Conservation (phyloP, 2,113 vertebrate species). For the Thunnus thynnus region DNA sequence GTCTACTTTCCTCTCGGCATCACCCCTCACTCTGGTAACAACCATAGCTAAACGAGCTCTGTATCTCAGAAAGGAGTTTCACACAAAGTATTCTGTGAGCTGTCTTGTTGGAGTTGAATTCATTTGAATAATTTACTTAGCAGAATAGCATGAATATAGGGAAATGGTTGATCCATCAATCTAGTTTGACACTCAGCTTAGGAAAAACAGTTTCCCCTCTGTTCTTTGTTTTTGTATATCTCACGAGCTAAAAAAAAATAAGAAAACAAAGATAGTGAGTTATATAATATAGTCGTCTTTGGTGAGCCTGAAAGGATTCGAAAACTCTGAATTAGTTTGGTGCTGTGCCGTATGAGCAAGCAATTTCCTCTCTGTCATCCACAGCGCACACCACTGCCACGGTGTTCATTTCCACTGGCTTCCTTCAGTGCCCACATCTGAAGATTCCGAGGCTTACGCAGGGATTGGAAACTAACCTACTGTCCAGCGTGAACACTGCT, state of each 20-base stretch:
- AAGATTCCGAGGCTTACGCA: constrained; percentile 61
- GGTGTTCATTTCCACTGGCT: constrained; percentile 75
- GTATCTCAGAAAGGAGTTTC: constrained; percentile 60
- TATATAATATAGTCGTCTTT: constrained; percentile 64
- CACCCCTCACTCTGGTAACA: constrained; percentile 70
- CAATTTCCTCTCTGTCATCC: constrained; percentile 77
- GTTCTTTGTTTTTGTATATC: constrained; percentile 62
- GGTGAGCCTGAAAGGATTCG: constrained; percentile 56
- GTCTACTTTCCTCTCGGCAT: constrained; percentile 65
- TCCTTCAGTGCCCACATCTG: constrained; percentile 73
- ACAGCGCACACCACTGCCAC: constrained; percentile 56
- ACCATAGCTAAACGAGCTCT: constrained; percentile 69
- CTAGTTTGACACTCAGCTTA: constrained; percentile 61
- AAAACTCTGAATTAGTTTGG: constrained; percentile 59
- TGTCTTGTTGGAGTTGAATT: constrained; percentile 69
- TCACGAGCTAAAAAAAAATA: constrained; percentile 38
- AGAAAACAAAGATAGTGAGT: constrained; percentile 58
- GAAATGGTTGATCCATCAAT: constrained; percentile 78
- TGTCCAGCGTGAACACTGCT: constrained; percentile 58
- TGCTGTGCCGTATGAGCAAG: constrained; percentile 61
- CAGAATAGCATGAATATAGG: constrained; percentile 70
- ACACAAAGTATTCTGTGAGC: constrained; percentile 65
- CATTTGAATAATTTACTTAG: constrained; percentile 80
- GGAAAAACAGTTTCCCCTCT: constrained; percentile 56
- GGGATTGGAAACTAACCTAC: constrained; percentile 70